Conservation (phyloP, 2,888 invertebrate species). For the Heliconius ethilla region DNA sequence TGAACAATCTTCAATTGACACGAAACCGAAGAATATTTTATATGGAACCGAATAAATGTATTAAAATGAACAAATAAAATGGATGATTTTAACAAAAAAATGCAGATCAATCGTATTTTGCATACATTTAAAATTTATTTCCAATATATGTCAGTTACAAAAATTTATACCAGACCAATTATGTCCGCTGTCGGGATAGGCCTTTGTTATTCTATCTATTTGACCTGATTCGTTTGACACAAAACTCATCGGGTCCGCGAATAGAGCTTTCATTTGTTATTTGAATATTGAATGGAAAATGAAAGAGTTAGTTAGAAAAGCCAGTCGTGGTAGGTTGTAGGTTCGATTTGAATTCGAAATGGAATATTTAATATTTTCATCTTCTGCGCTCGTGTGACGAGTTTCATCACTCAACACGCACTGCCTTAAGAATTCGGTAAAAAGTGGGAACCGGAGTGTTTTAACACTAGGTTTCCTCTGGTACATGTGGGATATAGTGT, state of each 20-base stretch:
- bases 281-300: neutral
- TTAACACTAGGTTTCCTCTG: too few relatives aligned
- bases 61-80: neutral
- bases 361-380: too few relatives aligned
- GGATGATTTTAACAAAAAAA: neutral
- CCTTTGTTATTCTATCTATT: conserved; percentile 1
- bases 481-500: too few relatives aligned
- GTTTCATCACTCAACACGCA: too few relatives aligned
- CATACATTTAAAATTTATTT: neutral
- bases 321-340: too few relatives aligned
- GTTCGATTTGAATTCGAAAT: too few relatives aligned
- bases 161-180: conserved; percentile 3
- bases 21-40: too few relatives aligned
- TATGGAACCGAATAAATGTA: neutral
- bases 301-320: neutral
- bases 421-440: too few relatives aligned
- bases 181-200: neutral
- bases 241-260: neutral
- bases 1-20: too few relatives aligned
- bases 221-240: neutral
- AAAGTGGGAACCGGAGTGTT: too few relatives aligned
- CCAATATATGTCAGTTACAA: neutral
- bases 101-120: neutral
- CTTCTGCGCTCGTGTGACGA: too few relatives aligned
- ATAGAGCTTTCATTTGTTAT: neutral